These are phyloP conservation scores for Aurelia coerulea DNA, from an alignment of 30 jellyfish, hydroid and myxozoan species.

Conservation along the genomic window DNA sequence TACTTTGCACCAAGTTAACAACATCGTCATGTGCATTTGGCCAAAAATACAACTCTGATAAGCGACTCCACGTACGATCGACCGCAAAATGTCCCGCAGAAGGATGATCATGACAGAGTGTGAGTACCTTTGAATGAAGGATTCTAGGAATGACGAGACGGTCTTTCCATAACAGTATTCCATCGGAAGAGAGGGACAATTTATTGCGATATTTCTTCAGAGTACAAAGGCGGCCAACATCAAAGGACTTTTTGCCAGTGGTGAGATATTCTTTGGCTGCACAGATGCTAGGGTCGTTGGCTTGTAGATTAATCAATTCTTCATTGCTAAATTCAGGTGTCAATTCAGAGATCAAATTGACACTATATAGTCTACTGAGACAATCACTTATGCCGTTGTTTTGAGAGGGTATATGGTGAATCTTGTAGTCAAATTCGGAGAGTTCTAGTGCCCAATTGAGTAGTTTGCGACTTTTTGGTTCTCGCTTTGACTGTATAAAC, in stretches of 20 bases:
- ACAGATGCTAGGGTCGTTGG: conserved; percentile 14
- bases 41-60: conserved; percentile 31
- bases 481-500: conserved; percentile 22
- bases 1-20: conserved; percentile 26
- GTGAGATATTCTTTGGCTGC: conserved; percentile 26
- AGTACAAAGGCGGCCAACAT: not conserved
- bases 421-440: conserved; percentile 40
- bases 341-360: conserved; percentile 10
- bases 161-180: conserved; percentile 16
- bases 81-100: conserved; percentile 45
- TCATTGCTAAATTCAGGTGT: conserved; percentile 30
- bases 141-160: conserved; percentile 8
- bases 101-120: conserved; percentile 41
- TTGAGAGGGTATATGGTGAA: conserved; percentile 27
- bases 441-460: conserved; percentile 26
- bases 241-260: conserved; percentile 4
- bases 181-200: not conserved
- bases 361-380: conserved; percentile 12
- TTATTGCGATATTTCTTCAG: not conserved
- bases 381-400: conserved; percentile 37
- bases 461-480: conserved; percentile 34
- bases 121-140: conserved; percentile 19
- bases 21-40: conserved; percentile 43
- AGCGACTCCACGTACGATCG: conserved; percentile 37
- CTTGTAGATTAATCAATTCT: conserved; percentile 17